Percentiles rank a stretch among this genome's conserved stretches.
Conservation (phyloP, 2,797 vertebrate species). For the Otolemur crassicaudatus region DNA sequence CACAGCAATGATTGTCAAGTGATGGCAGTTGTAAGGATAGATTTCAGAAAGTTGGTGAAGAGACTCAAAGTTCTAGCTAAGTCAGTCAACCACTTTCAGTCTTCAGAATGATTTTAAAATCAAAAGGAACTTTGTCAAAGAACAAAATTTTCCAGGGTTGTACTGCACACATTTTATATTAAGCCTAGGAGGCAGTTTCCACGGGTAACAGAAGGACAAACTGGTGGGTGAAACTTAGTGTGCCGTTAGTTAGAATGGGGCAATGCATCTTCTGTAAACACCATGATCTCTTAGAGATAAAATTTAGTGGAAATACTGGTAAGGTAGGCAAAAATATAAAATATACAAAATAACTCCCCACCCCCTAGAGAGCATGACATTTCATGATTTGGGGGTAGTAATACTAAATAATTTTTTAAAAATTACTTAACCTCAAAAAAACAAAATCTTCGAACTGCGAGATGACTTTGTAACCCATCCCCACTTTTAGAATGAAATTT, state of each 20-base stretch:
- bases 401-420: not conserved
- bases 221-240: not conserved
- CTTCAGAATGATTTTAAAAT: constrained; percentile 11
- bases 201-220: not conserved
- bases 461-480: not conserved
- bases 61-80: not conserved
- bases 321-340: not conserved
- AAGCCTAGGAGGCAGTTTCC: not conserved
- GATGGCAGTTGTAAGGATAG: not conserved
- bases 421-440: not conserved
- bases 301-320: not conserved
- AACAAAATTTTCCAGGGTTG: not conserved
- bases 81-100: not conserved
- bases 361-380: not conserved
- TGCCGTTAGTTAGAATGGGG: not conserved
- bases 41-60: not conserved
- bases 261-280: not conserved
- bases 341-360: not conserved
- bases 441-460: not conserved
- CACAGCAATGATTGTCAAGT: not conserved
- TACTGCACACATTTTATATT: not conserved
- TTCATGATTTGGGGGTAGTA: not conserved
- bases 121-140: constrained; percentile 17
- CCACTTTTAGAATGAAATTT: not conserved
- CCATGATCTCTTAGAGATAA: not conserved